Percentiles rank a stretch among this genome's conserved stretches.
Conservation (phyloP, 2,888 invertebrate genomes). For the Norana najaformis region DNA sequence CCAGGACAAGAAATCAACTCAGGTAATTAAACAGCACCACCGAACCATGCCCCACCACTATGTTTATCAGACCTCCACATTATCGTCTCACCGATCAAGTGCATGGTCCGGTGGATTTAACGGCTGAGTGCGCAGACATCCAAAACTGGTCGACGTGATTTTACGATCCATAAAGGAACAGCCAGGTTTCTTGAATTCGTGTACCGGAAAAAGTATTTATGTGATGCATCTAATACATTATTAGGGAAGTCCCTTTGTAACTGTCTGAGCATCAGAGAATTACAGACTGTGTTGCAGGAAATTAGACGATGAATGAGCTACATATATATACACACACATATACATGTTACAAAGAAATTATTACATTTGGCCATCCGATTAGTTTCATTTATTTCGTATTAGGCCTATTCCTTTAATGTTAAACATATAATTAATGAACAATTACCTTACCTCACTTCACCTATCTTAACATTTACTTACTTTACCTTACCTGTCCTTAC, state of each 20-base stretch:
- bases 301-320: not conserved
- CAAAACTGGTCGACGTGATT: not conserved
- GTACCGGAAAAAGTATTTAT: not conserved
- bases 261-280: not conserved
- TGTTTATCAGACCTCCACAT: not conserved
- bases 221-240: too few species aligned
- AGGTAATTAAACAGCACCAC: not conserved
- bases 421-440: too few species aligned
- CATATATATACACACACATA: too few species aligned
- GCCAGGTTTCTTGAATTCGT: not conserved
- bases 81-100: not conserved
- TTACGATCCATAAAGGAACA: too few species aligned
- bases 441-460: too few species aligned
- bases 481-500: not conserved
- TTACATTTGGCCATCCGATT: too few species aligned
- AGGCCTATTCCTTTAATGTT: too few species aligned
- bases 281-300: not conserved
- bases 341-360: too few species aligned
- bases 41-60: not conserved
- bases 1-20: slow-evolving; percentile 4
- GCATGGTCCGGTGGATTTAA: not conserved
- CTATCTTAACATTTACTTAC: not conserved
- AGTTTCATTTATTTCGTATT: too few species aligned
- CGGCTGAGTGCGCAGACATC: not conserved
- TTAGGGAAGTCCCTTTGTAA: not conserved